Conservation (phyloP, 2,888 invertebrate genomes). For the Spialia ferax region DNA sequence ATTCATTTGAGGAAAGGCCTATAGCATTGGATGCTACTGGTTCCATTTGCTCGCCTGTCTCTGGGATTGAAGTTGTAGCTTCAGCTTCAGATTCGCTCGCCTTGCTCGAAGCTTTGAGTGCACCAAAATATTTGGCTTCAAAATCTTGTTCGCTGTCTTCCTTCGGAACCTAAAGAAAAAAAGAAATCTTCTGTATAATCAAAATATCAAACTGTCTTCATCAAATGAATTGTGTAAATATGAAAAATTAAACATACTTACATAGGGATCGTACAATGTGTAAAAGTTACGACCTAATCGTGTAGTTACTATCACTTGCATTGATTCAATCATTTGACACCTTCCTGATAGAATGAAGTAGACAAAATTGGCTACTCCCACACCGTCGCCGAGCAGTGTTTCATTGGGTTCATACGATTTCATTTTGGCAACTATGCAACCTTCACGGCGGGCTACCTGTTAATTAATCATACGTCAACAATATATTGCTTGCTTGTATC, state of each 20-base stretch:
- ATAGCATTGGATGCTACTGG: conserved; percentile 23
- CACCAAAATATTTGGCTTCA: conserved; percentile 75
- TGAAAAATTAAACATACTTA: no score
- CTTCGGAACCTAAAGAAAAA: conserved; percentile 59
- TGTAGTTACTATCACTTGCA: conserved; percentile 72
- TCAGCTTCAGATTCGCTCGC: conserved; percentile 16
- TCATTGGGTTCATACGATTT: conserved; percentile 84
- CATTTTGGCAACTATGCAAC: conserved; percentile 89
- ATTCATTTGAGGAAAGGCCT: conserved; percentile 38
- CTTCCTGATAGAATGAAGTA: conserved; percentile 87
- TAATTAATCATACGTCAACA: conserved; percentile 34
- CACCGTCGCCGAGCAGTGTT: conserved; percentile 83
- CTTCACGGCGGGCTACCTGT: conserved; percentile 86
- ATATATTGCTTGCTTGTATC: conserved; percentile 34
- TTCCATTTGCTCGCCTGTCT: conserved; percentile 39
- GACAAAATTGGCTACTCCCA: conserved; percentile 76
- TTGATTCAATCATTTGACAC: conserved; percentile 87
- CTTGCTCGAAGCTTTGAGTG: conserved; percentile 53
- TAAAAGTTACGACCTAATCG: conserved; percentile 70
- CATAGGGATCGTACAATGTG: conserved; percentile 78
- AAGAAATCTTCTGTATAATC: no score
- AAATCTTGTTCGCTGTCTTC: conserved; percentile 77
- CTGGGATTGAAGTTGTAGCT: conserved; percentile 26
- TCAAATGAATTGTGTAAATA: neutral
- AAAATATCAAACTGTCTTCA: neutral